Conservation (phyloP, 1,140 invertebrate genomes). For the Drosophila rufa region DNA sequence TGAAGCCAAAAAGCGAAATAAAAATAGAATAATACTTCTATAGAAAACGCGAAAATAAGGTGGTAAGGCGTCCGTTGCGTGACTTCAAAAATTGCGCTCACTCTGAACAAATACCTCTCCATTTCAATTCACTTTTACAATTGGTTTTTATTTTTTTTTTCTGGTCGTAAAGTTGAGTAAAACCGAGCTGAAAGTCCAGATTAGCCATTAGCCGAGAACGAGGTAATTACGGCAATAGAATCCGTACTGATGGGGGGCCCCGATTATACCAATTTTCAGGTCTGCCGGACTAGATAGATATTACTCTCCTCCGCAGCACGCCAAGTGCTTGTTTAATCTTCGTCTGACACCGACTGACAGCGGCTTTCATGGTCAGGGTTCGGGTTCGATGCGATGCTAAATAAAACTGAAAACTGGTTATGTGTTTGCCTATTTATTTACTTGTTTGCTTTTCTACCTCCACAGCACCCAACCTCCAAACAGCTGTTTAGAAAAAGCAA, state of each 20-base stretch:
- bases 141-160: conserved; percentile 2
- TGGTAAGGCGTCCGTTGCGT: conserved; percentile 23
- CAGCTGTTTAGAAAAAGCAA: conserved; percentile 48
- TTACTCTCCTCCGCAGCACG: conserved; percentile 13
- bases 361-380: conserved; percentile 71
- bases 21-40: not conserved
- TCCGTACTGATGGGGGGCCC: conserved; percentile 2
- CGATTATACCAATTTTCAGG: conserved; percentile 13
- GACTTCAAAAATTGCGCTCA: conserved; percentile 28
- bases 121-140: conserved; percentile 45
- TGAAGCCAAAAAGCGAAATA: conserved; percentile 17
- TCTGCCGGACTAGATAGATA: not conserved
- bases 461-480: conserved; percentile 17
- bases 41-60: conserved; percentile 24
- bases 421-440: conserved; percentile 29
- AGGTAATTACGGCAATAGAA: conserved; percentile 32
- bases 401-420: conserved; percentile 57
- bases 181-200: conserved; percentile 28
- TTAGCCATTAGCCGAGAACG: conserved; percentile 9
- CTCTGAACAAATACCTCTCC: conserved; percentile 27
- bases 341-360: conserved; percentile 15
- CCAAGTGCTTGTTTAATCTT: conserved; percentile 11
- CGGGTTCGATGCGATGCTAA: conserved; percentile 31
- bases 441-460: conserved; percentile 22
- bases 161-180: conserved; percentile 37